Percentiles rank a stretch among this genome's conserved stretches.
Evolutionary conservation across 2,888 invertebrate species (phyloP).

Genomic region (Plemyria rubiginata): DNA sequence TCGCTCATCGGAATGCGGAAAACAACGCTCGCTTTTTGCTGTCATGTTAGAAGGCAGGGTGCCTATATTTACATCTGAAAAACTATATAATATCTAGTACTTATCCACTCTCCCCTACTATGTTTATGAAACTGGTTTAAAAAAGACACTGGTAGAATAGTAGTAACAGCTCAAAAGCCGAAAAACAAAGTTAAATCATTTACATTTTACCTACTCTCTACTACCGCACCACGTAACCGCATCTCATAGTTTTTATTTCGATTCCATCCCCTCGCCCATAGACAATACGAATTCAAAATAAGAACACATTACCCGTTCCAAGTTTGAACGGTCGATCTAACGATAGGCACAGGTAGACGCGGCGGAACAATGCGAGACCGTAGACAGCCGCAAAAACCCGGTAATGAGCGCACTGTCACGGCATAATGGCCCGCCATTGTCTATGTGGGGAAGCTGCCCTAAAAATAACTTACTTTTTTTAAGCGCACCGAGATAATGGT

Average conservation of each 20-base stretch:
- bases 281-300: conserved; percentile 36
- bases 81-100: no score
- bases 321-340: conserved; percentile 52
- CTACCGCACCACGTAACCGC: neutral
- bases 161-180: no score
- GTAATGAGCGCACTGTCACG: conserved; percentile 80
- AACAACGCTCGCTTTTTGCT: no score
- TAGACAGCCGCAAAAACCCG: conserved; percentile 68
- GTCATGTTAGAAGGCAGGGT: no score
- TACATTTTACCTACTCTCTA: neutral
- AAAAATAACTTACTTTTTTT: conserved; percentile 50
- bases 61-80: no score
- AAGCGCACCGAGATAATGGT: conserved; percentile 46
- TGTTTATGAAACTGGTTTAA: no score
- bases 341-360: conserved; percentile 75
- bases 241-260: neutral
- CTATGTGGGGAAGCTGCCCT: conserved; percentile 66
- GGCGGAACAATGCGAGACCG: conserved; percentile 64
- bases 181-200: no score
- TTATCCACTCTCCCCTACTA: no score
- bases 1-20: no score
- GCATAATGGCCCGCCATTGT: conserved; percentile 75
- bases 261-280: conserved; percentile 22
- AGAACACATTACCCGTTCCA: conserved; percentile 41
- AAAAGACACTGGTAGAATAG: no score